phyloP scores from a whole-genome alignment of 1,140 invertebrate species.

The Drosophila oshimai region DNA sequence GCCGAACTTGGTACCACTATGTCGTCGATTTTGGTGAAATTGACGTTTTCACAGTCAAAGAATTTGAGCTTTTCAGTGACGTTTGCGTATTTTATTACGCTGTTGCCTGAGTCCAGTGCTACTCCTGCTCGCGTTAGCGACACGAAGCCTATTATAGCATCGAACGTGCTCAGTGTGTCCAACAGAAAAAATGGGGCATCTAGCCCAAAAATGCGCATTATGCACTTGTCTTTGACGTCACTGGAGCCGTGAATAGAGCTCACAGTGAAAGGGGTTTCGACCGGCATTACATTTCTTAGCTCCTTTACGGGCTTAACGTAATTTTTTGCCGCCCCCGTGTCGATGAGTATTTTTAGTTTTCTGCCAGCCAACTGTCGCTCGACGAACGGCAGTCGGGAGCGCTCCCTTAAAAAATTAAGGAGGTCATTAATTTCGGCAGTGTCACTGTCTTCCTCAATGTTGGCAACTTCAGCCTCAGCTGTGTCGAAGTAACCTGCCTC shows the following conservation, averaged over 20 bases:
- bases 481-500: background rate
- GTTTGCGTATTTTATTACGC: too few species aligned
- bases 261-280: too few species aligned
- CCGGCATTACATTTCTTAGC: too few species aligned
- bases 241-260: too few species aligned
- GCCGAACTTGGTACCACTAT: background rate
- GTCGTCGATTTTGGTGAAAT: conserved; percentile 11
- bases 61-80: background rate
- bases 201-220: too few species aligned
- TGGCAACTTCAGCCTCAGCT: too few species aligned
- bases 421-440: background rate
- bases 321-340: too few species aligned
- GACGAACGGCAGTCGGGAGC: conserved; percentile 10
- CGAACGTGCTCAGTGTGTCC: background rate
- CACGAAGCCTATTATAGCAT: too few species aligned
- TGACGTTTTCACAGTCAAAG: conserved; percentile 3
- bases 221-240: background rate
- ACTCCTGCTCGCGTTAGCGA: too few species aligned
- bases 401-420: conserved; percentile 17
- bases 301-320: conserved; percentile 16
- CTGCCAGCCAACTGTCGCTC: too few species aligned
- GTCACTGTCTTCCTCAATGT: conserved; percentile 7
- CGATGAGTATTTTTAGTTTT: too few species aligned
- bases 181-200: background rate
- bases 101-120: too few species aligned